Base-by-base conservation (phyloP, 1,140 invertebrate genomes). In the Bacillus rossius region DNA sequence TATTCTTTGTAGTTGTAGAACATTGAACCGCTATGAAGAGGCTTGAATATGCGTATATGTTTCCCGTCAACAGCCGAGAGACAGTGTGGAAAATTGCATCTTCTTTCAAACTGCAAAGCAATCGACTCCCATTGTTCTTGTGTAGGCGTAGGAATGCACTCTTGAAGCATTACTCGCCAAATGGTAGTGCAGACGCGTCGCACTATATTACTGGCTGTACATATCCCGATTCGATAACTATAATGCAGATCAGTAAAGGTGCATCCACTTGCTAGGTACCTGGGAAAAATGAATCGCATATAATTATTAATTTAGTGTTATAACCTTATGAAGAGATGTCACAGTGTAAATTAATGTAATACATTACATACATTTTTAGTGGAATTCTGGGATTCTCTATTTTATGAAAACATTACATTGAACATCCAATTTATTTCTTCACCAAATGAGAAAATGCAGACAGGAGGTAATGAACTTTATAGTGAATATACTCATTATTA, bases 31-130 rank as follows among this genome's bases (percentile, higher is more conserved):
- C 67, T 68, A 50, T 61, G 29, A 17, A 14, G 17, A 16, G 66
- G 63, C 2, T 25, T 34, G 29, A 43, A 14, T 16, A 73, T 63
- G 8, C 55, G 29, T 8, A 73, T 41, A 42, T 74, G 71, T 42
- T 71, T 74, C 10, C 70, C 67, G 55, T 73, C 69, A 8, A 74
- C 50, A 7, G 65, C 63, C 8, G 63, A 69, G 10, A 57, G 34
- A 23, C 55, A 57, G 40, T 57, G 45, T n/a, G 55, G 55, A 22
- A 57, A 57, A 38, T 57, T 57, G 10, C 45, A 43, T 20, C 17
- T 50, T 23, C 10, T 26, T 57, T 40, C 25, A 57, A 50, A 57
- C 14, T 13, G 22, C 3, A 3, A 3, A 49, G 47, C 47, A 23
- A 23, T 49, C n/a, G 3, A 1, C 19, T 23, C 3, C 47, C 47